phyloP scores from a whole-genome alignment of 2,888 invertebrate genomes.

The Plagodis dolabraria region DNA sequence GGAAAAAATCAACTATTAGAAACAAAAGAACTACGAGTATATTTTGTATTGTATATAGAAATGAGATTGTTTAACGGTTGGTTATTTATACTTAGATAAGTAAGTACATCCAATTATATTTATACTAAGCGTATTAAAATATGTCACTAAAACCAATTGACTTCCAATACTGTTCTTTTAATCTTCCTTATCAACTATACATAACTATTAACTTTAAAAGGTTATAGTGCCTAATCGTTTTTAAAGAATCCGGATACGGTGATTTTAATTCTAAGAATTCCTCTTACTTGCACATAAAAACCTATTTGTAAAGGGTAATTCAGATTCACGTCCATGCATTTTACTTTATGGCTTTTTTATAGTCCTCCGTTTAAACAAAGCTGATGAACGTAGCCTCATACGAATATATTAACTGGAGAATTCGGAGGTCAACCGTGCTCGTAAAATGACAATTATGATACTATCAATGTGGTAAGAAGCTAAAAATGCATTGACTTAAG shows the following conservation, averaged over 20 bases:
- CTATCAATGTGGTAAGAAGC: conserved; percentile 12
- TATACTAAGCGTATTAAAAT: no score
- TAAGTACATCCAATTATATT: no score
- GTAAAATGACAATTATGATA: conserved; percentile 24
- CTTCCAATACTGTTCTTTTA: no score
- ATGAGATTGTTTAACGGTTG: no score
- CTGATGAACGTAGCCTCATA: conserved; percentile 17
- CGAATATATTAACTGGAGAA: conserved; percentile 21
- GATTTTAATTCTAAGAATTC: conserved; percentile 11
- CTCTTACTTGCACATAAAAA: conserved; percentile 6
- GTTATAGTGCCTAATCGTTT: background rate
- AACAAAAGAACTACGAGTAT: no score
- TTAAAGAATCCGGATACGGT: background rate
- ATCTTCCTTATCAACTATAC: no score
- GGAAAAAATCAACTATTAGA: no score
- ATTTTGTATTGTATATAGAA: no score
- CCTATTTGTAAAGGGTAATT: conserved; percentile 20
- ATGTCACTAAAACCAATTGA: no score
- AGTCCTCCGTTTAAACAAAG: conserved; percentile 25
- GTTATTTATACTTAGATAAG: no score
- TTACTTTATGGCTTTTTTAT: conserved; percentile 27
- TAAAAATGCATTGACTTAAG: conserved; percentile 3
- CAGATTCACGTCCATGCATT: conserved; percentile 23
- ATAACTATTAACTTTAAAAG: no score
- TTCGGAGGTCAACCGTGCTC: conserved; percentile 23